A percentile compares a stretch with the other conserved stretches of the same genome.
Evolutionary conservation across 2,113 vertebrate genomes (phyloP).

Genomic region (Xenopus borealis): DNA sequence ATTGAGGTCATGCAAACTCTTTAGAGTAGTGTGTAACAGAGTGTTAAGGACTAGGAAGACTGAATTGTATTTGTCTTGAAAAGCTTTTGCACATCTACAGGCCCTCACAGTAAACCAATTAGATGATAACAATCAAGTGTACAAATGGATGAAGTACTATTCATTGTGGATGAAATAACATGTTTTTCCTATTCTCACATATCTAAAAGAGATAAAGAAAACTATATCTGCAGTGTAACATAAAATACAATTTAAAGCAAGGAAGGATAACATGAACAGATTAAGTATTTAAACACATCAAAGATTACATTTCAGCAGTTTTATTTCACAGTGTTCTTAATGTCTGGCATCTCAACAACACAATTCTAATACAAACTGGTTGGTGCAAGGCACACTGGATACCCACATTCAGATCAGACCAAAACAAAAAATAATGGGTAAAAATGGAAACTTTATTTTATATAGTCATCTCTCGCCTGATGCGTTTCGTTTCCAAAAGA

Average conservation of each 20-base stretch:
- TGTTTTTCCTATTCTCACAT: not conserved
- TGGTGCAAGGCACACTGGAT: too few species aligned
- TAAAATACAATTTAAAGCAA: not conserved
- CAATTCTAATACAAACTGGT: too few species aligned
- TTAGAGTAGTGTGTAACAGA: slow-evolving; percentile 23
- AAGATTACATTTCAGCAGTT: not conserved
- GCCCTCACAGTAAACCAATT: slow-evolving; percentile 9
- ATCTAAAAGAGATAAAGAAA: not conserved
- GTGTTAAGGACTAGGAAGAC: slow-evolving; percentile 14
- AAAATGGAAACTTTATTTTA: too few species aligned
- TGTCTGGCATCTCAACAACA: too few species aligned
- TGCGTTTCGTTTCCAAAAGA: too few species aligned
- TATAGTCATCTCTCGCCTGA: too few species aligned
- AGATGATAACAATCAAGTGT: slow-evolving; percentile 11
- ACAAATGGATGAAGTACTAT: not conserved
- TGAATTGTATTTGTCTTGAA: slow-evolving; percentile 17
- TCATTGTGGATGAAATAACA: not conserved
- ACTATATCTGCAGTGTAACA: not conserved
- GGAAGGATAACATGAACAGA: not conserved
- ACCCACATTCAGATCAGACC: too few species aligned
- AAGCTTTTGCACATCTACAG: not conserved
- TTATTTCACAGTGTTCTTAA: not conserved
- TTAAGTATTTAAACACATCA: not conserved
- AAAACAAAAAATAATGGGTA: too few species aligned
- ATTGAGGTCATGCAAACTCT: slow-evolving; percentile 11